Conservation (phyloP, 2,113 vertebrate species). For the Caretta caretta region DNA sequence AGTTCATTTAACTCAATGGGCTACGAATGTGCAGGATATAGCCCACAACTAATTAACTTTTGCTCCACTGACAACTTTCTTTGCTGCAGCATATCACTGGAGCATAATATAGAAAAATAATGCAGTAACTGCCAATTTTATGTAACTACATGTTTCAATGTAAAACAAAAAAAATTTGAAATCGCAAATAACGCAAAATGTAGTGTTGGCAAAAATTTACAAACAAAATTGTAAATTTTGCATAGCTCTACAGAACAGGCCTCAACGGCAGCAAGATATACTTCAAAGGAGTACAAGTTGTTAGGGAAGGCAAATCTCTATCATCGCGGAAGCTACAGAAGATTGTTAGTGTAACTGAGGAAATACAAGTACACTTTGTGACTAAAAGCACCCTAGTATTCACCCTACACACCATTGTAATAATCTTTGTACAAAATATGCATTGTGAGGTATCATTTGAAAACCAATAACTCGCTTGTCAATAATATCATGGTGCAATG, state of each 20-base stretch:
- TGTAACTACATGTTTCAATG: background rate
- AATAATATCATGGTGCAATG: background rate
- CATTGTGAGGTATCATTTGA: background rate
- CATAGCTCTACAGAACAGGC: background rate
- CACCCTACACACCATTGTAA: background rate
- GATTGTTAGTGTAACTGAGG: constrained; percentile 5
- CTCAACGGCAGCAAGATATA: background rate
- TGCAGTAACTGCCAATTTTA: background rate
- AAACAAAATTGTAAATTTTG: background rate
- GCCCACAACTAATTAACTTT: background rate
- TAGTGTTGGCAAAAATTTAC: background rate
- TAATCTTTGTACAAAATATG: background rate
- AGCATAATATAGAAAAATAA: background rate
- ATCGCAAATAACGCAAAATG: background rate
- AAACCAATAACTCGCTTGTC: background rate
- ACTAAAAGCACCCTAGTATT: background rate
- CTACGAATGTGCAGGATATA: background rate
- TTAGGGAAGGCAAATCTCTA: background rate
- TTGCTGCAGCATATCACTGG: background rate
- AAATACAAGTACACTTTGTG: background rate
- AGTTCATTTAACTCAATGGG: background rate
- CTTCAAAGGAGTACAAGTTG: constrained; percentile 14
- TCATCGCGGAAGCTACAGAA: background rate
- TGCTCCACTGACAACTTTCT: background rate
- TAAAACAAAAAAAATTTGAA: background rate